These are phyloP conservation scores for Himalopsyche phryganea DNA, from an alignment of 1,140 invertebrate species.

Conservation along the genomic window DNA sequence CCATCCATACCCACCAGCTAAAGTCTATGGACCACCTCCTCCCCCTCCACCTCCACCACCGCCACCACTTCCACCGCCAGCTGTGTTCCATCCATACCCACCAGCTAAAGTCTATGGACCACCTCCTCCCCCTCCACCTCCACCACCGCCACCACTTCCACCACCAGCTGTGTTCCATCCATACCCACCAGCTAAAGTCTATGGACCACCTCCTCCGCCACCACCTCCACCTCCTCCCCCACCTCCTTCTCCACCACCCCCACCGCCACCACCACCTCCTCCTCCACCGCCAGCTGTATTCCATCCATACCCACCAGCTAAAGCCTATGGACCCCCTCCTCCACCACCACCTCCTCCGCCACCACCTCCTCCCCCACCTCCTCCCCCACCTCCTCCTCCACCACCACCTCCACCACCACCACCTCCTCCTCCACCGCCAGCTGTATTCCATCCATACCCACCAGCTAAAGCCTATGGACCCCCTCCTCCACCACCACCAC, in stretches of 20 bases:
- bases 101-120: background rate
- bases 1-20: background rate
- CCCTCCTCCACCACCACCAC: conserved; percentile 5
- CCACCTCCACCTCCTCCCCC: conserved; percentile 29
- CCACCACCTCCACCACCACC: background rate
- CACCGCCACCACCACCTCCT: conserved; percentile 1
- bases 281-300: background rate
- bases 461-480: conserved; percentile 35
- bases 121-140: conserved; percentile 1
- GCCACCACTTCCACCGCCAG: background rate
- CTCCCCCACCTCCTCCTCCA: conserved; percentile 1
- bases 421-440: background rate
- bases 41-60: background rate
- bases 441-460: background rate
- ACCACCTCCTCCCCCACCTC: background rate
- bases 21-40: conserved; percentile 15
- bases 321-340: background rate
- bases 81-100: conserved; percentile 7
- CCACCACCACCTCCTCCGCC: background rate
- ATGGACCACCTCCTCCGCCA: conserved; percentile 6
- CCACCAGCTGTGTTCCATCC: conserved; percentile 16
- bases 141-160: conserved; percentile 8
- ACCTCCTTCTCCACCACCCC: conserved; percentile 1
- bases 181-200: background rate
- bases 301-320: background rate